Base-by-base conservation (phyloP, 2,797 vertebrate genomes). In the Ara ararauna region DNA sequence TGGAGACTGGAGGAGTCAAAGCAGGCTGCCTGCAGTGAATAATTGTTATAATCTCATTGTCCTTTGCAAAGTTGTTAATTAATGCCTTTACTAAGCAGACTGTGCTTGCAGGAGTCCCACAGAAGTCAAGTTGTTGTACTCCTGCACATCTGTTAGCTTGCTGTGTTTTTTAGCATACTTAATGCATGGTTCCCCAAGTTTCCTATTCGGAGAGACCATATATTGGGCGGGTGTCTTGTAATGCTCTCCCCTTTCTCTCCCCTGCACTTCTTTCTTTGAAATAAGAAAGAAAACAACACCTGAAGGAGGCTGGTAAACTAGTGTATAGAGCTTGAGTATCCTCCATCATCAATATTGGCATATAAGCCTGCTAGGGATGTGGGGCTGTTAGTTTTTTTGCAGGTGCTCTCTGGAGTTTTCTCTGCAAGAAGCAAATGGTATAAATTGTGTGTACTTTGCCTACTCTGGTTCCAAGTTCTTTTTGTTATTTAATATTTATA, bases 1-100 rank as follows among this genome's bases (percentile, higher is more conserved):
- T 84, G 77, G 73, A 76, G 92, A 83, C 71, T 91, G 92, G 74
- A 91, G 79, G 85, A 94, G 86, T 62, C 5, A 90, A 94, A 90
- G 17, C 72, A 85, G 86, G 84, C 92, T 96, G 90, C 94, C 90
- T 96, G 96, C 89, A 79, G 92, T 95, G 94, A 96, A 87, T 96
- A 97, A 96, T 96, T 94, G 95, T 96, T 96, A 94, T 95, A 95
- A 96, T 96, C 95, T 96, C 88, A 94, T 95, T 97, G 95, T 97
- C 95, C 96, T 95, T 93, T 90, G 92, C 89, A 88, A 96, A 97
- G 94, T 96, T 97, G 96, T 94, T 96, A 97, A 96, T 97, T 96
- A 96, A 90, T 80, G 73, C 87, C 86, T 90, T 95, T 91, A 79
- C 76, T 91, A 86, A 95, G 85, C 96, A 96, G 93, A 89, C 92